Conservation (phyloP, 2,797 vertebrate species). For the Sebastes taczanowskii region DNA sequence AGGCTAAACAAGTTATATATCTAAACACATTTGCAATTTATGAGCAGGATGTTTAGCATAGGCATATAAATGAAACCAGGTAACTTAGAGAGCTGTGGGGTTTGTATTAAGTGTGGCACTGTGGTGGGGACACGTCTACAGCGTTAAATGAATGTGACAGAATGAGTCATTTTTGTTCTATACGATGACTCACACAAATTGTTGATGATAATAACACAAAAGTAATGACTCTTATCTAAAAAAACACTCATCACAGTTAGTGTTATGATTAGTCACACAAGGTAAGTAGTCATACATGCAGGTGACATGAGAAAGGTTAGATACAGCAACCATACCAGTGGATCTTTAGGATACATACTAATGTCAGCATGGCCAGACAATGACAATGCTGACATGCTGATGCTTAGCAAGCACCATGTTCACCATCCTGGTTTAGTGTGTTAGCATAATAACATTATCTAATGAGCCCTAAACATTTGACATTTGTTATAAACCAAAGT, state of each 20-base stretch:
- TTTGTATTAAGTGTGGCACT: neutral
- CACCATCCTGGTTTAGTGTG: neutral
- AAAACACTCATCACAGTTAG: conserved; percentile 1
- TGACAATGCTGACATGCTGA: neutral
- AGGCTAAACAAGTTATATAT: conserved; percentile 31
- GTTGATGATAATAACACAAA: conserved; percentile 4
- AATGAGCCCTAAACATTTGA: neutral
- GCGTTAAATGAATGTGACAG: neutral
- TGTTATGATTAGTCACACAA: neutral
- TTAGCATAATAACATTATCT: neutral
- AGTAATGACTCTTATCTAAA: neutral
- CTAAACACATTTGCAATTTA: conserved; percentile 52
- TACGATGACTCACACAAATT: conserved; percentile 1
- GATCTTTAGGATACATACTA: neutral
- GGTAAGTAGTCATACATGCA: neutral
- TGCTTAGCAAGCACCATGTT: neutral
- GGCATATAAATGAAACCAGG: conserved; percentile 42
- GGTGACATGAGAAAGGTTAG: neutral
- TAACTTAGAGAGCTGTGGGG: neutral
- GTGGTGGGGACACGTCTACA: neutral
- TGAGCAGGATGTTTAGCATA: conserved; percentile 34
- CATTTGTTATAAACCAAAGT: neutral
- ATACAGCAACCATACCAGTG: neutral
- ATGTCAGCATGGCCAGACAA: neutral
- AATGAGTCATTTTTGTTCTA: conserved; percentile 2